Evolutionary conservation across 2,113 vertebrate genomes (phyloP).

Genomic region (Fregetta grallaria): DNA sequence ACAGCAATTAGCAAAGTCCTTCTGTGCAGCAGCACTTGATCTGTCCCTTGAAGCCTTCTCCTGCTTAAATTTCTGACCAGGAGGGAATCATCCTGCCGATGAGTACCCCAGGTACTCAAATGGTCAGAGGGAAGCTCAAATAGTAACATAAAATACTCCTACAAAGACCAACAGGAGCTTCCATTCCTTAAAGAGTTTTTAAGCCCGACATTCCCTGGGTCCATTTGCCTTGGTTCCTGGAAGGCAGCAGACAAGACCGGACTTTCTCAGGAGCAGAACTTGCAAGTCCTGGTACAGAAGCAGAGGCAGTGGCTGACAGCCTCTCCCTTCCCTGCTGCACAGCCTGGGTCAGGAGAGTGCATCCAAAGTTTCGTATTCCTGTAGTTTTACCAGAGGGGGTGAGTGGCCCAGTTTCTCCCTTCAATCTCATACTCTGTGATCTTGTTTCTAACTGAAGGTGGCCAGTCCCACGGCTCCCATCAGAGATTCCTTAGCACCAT

Average conservation of each 20-base stretch:
- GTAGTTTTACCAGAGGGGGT: not conserved
- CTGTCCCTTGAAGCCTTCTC: not conserved
- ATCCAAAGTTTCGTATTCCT: not conserved
- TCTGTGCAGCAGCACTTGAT: not conserved
- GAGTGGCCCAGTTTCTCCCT: not conserved
- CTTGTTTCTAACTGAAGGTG: not conserved
- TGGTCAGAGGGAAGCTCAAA: not conserved
- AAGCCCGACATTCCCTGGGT: not conserved
- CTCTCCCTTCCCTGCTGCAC: not conserved
- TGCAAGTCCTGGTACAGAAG: not conserved
- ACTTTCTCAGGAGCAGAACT: not conserved
- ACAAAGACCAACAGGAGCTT: not conserved
- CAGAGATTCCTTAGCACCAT: not conserved
- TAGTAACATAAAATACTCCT: not conserved
- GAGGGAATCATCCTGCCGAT: not conserved
- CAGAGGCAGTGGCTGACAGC: not conserved
- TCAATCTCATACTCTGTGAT: fast-evolving
- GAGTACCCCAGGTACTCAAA: not conserved
- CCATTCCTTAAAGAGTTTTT: not conserved
- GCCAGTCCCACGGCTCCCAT: not conserved
- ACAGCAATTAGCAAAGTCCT: not conserved
- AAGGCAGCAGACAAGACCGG: not conserved
- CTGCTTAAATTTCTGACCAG: not conserved
- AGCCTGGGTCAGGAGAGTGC: not conserved
- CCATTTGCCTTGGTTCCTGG: not conserved